Conservation (phyloP, 2,888 invertebrate species). For the Nomada ferruginata region DNA sequence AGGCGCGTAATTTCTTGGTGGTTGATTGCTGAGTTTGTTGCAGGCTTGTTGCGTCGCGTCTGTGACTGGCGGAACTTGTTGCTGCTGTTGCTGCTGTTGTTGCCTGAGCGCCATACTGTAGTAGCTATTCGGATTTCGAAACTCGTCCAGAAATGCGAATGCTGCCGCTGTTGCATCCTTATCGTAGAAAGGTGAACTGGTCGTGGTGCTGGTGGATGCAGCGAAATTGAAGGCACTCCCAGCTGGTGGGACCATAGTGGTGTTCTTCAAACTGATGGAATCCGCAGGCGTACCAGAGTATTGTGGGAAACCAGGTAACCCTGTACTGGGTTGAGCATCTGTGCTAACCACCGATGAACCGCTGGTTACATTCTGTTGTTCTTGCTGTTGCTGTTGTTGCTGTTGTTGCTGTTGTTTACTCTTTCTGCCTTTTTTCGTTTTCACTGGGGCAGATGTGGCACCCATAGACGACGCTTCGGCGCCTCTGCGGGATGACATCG, state of each 20-base stretch:
- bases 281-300: conserved; percentile 75
- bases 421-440: conserved; percentile 67
- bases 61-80: conserved; percentile 69
- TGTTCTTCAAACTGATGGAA: conserved; percentile 88
- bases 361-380: conserved; percentile 68
- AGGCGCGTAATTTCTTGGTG: conserved; percentile 78
- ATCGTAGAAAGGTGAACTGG: conserved; percentile 80
- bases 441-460: conserved; percentile 63
- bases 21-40: conserved; percentile 80
- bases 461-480: conserved; percentile 72
- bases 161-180: conserved; percentile 81
- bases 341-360: conserved; percentile 59
- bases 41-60: conserved; percentile 74
- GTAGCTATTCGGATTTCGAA: conserved; percentile 81
- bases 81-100: conserved; percentile 71
- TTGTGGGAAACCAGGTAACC: conserved; percentile 78
- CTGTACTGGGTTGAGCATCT: conserved; percentile 68
- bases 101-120: conserved; percentile 80
- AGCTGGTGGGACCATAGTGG: conserved; percentile 88
- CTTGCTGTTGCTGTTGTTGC: conserved; percentile 73
- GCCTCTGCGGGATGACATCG: conserved; percentile 83
- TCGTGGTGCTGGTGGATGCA: conserved; percentile 85
- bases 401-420: conserved; percentile 67
- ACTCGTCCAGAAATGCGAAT: conserved; percentile 81
- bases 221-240: conserved; percentile 95